Evolutionary conservation across 2,113 vertebrate species (phyloP).

Genomic region (Talpa occidentalis): DNA sequence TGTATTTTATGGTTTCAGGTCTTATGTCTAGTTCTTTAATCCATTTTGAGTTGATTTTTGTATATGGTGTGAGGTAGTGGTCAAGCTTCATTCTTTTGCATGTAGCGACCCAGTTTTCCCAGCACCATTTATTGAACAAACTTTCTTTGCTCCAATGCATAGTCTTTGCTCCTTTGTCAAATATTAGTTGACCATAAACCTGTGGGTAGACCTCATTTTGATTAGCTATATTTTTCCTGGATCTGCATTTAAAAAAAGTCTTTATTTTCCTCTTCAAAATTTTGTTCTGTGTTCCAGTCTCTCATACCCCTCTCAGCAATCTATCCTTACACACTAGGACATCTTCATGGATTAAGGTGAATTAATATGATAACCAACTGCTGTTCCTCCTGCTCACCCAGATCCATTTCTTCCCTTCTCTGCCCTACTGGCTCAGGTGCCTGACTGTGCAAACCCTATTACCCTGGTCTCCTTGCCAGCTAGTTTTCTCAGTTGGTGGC

Average conservation of each 20-base stretch:
- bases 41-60: no score
- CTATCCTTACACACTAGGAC: neutral
- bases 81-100: no score
- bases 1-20: no score
- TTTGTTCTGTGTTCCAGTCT: neutral
- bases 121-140: no score
- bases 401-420: neutral
- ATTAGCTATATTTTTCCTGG: neutral
- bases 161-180: no score
- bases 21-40: no score
- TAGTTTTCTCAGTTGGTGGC: neutral
- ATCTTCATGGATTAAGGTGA: neutral
- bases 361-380: neutral
- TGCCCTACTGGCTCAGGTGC: neutral
- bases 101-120: no score
- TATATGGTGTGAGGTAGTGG: no score
- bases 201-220: neutral
- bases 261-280: neutral
- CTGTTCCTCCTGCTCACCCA: neutral
- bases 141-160: no score
- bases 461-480: neutral
- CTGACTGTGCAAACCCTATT: neutral
- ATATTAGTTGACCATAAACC: no score
- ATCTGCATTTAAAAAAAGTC: neutral
- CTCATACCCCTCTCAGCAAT: neutral